phyloP scores from a whole-genome alignment of 1,140 invertebrate genomes.

The Eriosoma lanigerum region DNA sequence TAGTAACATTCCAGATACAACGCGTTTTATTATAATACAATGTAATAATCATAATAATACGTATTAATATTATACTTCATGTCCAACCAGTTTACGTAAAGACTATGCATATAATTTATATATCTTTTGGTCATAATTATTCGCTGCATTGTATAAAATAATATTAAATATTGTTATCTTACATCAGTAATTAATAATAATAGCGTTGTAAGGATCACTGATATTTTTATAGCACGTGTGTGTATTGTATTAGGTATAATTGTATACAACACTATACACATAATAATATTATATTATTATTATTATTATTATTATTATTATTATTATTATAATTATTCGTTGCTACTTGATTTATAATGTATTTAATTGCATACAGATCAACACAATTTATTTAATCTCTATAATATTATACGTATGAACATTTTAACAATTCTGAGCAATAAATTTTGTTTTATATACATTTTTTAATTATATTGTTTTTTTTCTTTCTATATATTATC shows the following conservation, averaged over 20 bases:
- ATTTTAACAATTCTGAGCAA: no score
- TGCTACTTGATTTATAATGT: constrained; percentile 10
- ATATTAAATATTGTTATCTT: not conserved
- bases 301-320: not conserved
- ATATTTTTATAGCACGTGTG: not conserved
- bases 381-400: no score
- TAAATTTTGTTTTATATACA: no score
- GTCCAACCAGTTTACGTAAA: not conserved
- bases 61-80: not conserved
- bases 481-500: no score
- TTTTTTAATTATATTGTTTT: no score
- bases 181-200: constrained; percentile 21
- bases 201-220: not conserved
- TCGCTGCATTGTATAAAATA: not conserved
- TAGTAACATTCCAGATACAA: no score
- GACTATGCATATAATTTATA: not conserved
- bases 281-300: not conserved
- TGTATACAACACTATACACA: not conserved
- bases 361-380: not conserved
- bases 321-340: not conserved
- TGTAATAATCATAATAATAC: not conserved
- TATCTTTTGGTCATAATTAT: not conserved
- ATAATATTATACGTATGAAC: no score
- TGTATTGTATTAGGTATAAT: not conserved
- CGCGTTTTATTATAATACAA: no score